Percentiles rank a stretch among this genome's conserved stretches.
Conservation (phyloP, 2,797 vertebrate species). For the Galaxias olidus region DNA sequence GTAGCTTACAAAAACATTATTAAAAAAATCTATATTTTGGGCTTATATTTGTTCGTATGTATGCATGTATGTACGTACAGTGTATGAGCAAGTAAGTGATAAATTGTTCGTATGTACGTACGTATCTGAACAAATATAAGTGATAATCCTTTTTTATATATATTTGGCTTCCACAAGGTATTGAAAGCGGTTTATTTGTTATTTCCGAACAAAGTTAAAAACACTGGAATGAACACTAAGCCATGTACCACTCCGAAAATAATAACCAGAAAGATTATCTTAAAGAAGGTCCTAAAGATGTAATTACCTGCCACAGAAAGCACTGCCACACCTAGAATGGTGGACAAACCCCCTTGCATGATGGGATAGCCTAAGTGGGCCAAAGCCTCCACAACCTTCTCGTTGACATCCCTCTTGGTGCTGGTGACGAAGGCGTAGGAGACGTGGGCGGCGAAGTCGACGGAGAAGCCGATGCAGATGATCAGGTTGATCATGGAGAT, state of each 20-base stretch:
- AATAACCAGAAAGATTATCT: constrained; percentile 86
- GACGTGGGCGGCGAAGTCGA: constrained; percentile 88
- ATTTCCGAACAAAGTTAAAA: constrained; percentile 76
- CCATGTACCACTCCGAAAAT: constrained; percentile 78
- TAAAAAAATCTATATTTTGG: no score
- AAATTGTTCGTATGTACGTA: no score
- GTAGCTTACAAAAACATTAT: no score
- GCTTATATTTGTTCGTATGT: no score
- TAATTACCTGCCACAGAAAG: constrained; percentile 78
- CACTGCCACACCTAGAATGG: constrained; percentile 78
- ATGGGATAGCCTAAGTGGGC: constrained; percentile 79
- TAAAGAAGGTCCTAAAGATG: constrained; percentile 88
- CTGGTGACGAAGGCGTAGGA: constrained; percentile 82
- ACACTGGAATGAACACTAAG: constrained; percentile 84
- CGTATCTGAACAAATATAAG: no score
- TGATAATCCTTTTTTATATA: no score
- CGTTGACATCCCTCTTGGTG: constrained; percentile 57
- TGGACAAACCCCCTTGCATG: constrained; percentile 83
- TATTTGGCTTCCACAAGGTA: no score
- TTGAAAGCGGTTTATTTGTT: constrained; percentile 12
- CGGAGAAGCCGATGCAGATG: constrained; percentile 88
- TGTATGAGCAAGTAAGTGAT: no score
- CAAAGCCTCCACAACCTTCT: constrained; percentile 73
- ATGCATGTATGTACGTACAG: no score
- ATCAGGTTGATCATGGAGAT: constrained; percentile 89